Base-by-base conservation (phyloP, 2,888 invertebrate species). In the Elysia crispata region DNA sequence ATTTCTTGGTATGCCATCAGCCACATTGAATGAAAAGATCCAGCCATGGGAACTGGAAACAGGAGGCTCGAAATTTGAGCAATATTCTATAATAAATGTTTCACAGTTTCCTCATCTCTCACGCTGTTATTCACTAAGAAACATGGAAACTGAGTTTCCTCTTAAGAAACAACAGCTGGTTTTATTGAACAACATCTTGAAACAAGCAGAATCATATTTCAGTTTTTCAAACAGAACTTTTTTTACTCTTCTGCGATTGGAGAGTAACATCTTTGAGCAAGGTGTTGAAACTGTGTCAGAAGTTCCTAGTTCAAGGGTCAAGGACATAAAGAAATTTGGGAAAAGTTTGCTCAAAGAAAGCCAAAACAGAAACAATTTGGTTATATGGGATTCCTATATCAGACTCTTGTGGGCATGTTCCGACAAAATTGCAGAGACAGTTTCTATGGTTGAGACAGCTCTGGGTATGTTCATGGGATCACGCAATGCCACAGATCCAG, bases 331-430 rank as follows among this genome's bases (percentile, higher is more conserved):
- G 78, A 91, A 90, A 80, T 84, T 88, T 80, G 85, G 87, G 30
- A 92, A 91, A 83, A 85, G 83, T 74, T 76, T 91, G 30, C 84
- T 92, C 33, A 90, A 90, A 80, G 88, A 90, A 77, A 86, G 85
- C 20, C 85, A 87, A 23, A 91, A 90, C 81, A 84, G 92, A n/a
- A 91, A 90, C 78, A 89, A 91, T 79, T 83, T 92, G 66, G 64
- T 84, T 23, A 64, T 92, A 31, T 92, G 92, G 91, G 84, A 85
- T 67, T 85, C 85, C 15, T 92, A 91, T 80, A 89, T 89, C 30
- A 81, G 86, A 54, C 80, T 91, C 62, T 90, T 91, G 81, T 86
- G 85, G 84, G 81, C 83, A 41, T 76, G 80, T n/a, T 82, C 86
- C 18, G 90, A 90, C 64, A 89, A 88, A 66, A 77, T 81, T 30